Evolutionary conservation across 2,797 vertebrate species (phyloP).

Genomic region (Peromyscus attwateri): DNA sequence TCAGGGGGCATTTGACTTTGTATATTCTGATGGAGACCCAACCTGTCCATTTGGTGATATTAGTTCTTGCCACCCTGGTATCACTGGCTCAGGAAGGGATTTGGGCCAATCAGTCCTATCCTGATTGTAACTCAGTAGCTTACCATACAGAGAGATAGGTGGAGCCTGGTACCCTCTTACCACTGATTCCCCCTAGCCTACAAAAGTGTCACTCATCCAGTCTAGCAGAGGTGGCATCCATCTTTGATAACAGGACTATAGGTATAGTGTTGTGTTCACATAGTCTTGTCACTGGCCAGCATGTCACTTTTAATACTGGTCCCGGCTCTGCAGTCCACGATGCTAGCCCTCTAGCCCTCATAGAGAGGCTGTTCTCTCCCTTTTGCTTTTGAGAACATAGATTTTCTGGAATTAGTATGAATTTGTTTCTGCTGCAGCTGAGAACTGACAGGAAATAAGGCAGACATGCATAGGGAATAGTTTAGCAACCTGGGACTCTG

Average conservation of each 20-base stretch:
- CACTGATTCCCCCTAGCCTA: neutral
- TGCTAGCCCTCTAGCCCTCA: neutral
- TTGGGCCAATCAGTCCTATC: neutral
- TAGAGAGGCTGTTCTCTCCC: neutral
- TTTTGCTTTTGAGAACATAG: neutral
- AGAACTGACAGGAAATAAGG: neutral
- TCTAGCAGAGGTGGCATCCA: neutral
- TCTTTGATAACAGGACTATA: neutral
- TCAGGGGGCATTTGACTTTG: neutral
- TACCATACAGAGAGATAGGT: neutral
- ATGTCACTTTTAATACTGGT: neutral
- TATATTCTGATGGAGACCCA: neutral
- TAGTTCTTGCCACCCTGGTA: neutral
- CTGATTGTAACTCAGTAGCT: neutral
- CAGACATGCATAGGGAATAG: neutral
- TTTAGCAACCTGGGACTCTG: neutral
- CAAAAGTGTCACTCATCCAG: neutral
- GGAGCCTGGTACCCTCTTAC: neutral
- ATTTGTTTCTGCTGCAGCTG: neutral
- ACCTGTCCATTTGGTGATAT: neutral
- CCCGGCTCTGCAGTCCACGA: accelerated
- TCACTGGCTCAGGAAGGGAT: neutral
- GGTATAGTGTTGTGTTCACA: neutral
- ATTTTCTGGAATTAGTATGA: neutral
- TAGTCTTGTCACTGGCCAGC: neutral